A percentile compares a stretch with the other conserved stretches of the same genome.
These are phyloP conservation scores for Gobiocypris rarus DNA, from an alignment of 2,113 vertebrate genomes.

Conservation along the genomic window DNA sequence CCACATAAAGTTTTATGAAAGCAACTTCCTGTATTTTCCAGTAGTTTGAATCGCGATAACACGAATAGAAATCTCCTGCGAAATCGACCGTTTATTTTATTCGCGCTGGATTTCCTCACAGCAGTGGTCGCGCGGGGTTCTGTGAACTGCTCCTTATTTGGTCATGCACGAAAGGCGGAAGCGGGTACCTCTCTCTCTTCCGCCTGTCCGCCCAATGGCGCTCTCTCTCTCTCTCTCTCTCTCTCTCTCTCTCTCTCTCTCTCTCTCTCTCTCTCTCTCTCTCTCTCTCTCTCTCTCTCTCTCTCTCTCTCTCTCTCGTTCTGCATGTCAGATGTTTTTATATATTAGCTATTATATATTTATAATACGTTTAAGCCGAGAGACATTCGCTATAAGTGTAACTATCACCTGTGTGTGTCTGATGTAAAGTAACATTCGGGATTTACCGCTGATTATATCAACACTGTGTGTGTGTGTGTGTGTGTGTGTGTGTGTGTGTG, in stretches of 20 bases:
- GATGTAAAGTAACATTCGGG: neutral
- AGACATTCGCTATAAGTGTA: neutral
- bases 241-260: too few relatives aligned
- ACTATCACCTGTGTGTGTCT: neutral
- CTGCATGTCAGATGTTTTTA: neutral
- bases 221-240: too few relatives aligned
- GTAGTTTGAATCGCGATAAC: too few relatives aligned
- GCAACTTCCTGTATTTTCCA: neutral
- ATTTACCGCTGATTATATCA: neutral
- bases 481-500: too few relatives aligned
- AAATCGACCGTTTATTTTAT: neutral
- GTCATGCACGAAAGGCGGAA: conserved; percentile 48
- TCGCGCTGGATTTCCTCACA: neutral
- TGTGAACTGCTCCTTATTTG: conserved; percentile 46
- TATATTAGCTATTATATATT: neutral
- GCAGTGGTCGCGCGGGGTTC: neutral
- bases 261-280: too few relatives aligned
- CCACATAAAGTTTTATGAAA: neutral
- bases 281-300: too few relatives aligned
- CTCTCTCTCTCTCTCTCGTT: too few relatives aligned
- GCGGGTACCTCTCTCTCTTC: conserved; percentile 15
- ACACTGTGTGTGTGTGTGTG: neutral
- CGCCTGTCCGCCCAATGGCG: neutral
- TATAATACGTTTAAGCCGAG: too few relatives aligned
- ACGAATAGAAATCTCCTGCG: too few relatives aligned